Evolutionary conservation across 2,888 invertebrate genomes (phyloP).

Genomic region (Tenodera sinensis): DNA sequence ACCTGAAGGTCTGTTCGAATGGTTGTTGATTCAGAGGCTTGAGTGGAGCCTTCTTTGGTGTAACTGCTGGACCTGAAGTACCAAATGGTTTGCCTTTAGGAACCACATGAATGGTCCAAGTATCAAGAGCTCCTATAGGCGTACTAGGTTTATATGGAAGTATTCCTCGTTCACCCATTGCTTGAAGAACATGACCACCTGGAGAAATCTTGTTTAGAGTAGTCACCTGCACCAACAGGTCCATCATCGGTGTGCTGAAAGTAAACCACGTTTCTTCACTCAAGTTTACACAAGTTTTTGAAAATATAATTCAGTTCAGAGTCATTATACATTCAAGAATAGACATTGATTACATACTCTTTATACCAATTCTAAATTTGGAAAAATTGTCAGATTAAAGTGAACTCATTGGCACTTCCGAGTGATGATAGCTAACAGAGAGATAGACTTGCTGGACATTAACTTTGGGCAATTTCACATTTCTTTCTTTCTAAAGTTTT

Average conservation of each 20-base stretch:
- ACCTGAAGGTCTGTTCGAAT: slow-evolving; percentile 46
- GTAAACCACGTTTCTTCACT: not conserved
- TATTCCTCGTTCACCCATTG: slow-evolving; percentile 57
- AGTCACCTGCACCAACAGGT: slow-evolving; percentile 67
- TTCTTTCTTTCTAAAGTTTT: too few relatives aligned
- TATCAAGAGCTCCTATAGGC: slow-evolving; percentile 55
- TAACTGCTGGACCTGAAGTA: slow-evolving; percentile 31
- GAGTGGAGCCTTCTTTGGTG: slow-evolving; percentile 27
- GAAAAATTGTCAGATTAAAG: too few relatives aligned
- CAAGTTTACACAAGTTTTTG: too few relatives aligned
- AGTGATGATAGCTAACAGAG: too few relatives aligned
- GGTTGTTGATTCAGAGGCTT: slow-evolving; percentile 42
- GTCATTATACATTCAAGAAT: too few relatives aligned
- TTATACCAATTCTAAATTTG: too few relatives aligned
- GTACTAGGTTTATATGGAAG: slow-evolving; percentile 71
- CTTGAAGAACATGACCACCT: slow-evolving; percentile 61
- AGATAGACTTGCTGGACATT: too few relatives aligned
- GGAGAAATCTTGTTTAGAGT: slow-evolving; percentile 65
- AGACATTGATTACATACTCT: too few relatives aligned
- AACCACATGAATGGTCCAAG: slow-evolving; percentile 49
- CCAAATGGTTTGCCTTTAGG: slow-evolving; percentile 42
- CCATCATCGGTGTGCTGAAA: slow-evolving; percentile 72
- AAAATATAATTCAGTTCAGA: too few relatives aligned
- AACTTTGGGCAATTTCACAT: too few relatives aligned
- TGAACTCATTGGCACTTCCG: too few relatives aligned